Evolutionary conservation across 2,888 invertebrate genomes (phyloP), one percentile per base, ranked within the genome.

Genomic region (Poecilus cupreus): DNA sequence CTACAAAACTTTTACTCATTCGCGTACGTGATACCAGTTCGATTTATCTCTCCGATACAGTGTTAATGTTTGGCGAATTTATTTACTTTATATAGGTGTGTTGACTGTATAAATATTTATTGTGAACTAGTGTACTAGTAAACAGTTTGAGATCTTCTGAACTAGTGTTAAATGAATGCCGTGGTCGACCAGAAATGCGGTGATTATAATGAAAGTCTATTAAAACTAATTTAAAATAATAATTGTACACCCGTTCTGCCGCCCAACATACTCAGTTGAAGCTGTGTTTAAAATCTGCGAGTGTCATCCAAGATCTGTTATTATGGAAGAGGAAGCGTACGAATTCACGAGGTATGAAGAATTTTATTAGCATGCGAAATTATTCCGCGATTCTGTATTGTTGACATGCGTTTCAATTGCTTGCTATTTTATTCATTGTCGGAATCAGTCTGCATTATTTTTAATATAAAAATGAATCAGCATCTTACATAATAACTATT

Each of bases 181-280:
- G 37, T 68, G 64, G 64, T 49, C 80, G 75, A 60, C 74, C 64
- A 81, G 75, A 81, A 81, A 81, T 81, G 81, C 81, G 81, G 81
- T 81, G 81, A 81, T 81, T 81, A 57, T 57, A 81, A 81, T 81
- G 81, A 81, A 81, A 81, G 74, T 81, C 81, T 81, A 81, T 81
- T 81, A 81, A 81, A 81, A 75, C 75, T 81, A 81, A 81, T 81
- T 81, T 81, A 81, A 81, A 81, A 81, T 75, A 81, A 81, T 81
- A 81, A 81, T 81, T 81, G 81, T 80, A 72, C 77, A 64, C 77
- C 77, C 64, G 77, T 77, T 39, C 46, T 51, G 57, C 64, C 78
- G 78, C 78, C 60, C 64, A 51, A 20, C 78, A 43, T 64, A 60
- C 64, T 72, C 72, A 72, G 78, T 39, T 46, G 46, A 16, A 6